A percentile compares a stretch with the other conserved stretches of the same genome.
Conservation (phyloP, 1,140 invertebrate species). For the Paracyclopina nana region DNA sequence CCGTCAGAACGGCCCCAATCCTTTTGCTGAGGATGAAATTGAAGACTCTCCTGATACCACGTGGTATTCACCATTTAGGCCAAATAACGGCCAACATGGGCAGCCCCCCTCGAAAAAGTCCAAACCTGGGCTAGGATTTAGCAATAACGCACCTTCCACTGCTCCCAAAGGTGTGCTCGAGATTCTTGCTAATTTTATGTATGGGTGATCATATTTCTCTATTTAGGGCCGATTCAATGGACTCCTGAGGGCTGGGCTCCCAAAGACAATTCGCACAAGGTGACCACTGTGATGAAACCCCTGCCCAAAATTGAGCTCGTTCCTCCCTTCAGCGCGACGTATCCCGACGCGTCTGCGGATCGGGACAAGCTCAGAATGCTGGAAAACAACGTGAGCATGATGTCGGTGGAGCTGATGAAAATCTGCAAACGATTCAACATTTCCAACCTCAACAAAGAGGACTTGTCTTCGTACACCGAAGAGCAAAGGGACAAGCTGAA, state of each 20-base stretch:
- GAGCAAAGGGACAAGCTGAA: background rate
- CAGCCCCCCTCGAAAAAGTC: too few species aligned
- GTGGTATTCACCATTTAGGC: too few species aligned
- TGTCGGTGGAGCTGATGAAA: constrained; percentile 10
- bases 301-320: constrained; percentile 12
- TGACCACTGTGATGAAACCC: constrained; percentile 13
- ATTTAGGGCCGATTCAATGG: constrained; percentile 4
- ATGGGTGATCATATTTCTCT: too few species aligned
- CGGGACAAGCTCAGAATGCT: constrained; percentile 8
- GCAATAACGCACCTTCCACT: too few species aligned
- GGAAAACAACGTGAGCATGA: constrained; percentile 14
- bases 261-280: constrained; percentile 14
- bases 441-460: constrained; percentile 4
- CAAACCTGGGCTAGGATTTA: too few species aligned
- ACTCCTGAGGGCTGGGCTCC: constrained; percentile 3
- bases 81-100: too few species aligned
- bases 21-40: too few species aligned
- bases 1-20: too few species aligned
- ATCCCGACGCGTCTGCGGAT: constrained; percentile 2
- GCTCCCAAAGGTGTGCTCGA: too few species aligned
- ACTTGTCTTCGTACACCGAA: background rate
- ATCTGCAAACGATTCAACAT: constrained; percentile 12
- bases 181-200: too few species aligned
- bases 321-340: constrained; percentile 3
- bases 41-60: too few species aligned